Base-by-base conservation (phyloP, 2,797 vertebrate genomes). In the Chloroceryle inda region DNA sequence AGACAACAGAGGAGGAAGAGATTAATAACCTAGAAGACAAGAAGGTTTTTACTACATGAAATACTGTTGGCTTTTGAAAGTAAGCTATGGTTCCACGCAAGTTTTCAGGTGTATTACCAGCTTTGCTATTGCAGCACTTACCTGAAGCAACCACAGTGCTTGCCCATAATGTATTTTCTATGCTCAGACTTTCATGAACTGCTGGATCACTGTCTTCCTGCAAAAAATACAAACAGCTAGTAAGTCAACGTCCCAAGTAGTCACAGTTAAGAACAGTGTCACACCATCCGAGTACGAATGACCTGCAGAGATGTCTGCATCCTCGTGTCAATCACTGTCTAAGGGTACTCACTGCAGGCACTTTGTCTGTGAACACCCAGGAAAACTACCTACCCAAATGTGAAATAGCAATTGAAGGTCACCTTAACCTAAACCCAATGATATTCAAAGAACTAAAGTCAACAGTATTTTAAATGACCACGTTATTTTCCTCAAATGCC, bases 121-220 rank as follows among this genome's bases (percentile, higher is more conserved):
- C 16, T 92, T 71, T 85, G 23, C 37, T 71, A 50, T 24, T 61
- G 49, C 47, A 92, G 50, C 37, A 73, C 93, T 98, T 85, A 99
- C 99, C 99, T 72, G 99, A 99, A 35, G 99, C 99, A 42, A 99
- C 99, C 50, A 99, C 98, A 3, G 99, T 99, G 98, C 99, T 99
- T 61, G 99, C 99, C 99, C 99, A 99, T 40, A 99, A 97, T 0
- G 99, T 99, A 97, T 99, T 99, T 89, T 99, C 99, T 95, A 99
- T 99, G 92, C 98, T 99, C 72, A 99, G 98, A 93, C 99, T 99
- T 98, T 99, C 99, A 5, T 99, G 98, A 94, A 99, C 88, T 69
- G 99, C 98, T 49, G 99, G 99, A 69, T 99, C 99, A 27, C 97
- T 96, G 96, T 99, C 99, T 95, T 99, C 99, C 99, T 99, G 94